These are phyloP conservation scores for Coenonympha glycerion DNA, from an alignment of 2,888 invertebrate genomes.

Conservation along the genomic window DNA sequence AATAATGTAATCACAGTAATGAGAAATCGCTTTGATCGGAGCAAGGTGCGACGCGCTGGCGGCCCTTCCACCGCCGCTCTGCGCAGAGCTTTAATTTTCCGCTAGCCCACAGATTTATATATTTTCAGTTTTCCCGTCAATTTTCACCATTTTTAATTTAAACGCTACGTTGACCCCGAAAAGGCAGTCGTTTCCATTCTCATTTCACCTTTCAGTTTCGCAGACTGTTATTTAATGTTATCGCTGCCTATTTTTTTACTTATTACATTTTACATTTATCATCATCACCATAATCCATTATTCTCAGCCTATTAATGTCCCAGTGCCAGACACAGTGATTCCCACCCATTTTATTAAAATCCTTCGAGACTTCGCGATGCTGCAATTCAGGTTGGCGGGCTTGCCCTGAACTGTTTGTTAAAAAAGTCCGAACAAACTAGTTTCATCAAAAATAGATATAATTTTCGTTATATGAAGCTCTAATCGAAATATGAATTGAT, in stretches of 20 bases:
- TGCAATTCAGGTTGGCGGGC: too few species aligned
- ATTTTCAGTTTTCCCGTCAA: constrained; percentile 65
- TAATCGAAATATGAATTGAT: too few species aligned
- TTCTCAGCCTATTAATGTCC: too few species aligned
- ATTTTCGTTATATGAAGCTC: too few species aligned
- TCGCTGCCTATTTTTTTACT: constrained; percentile 7
- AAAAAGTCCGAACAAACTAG: too few species aligned
- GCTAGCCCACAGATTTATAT: constrained; percentile 69
- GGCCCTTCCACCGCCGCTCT: constrained; percentile 43
- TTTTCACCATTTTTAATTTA: constrained; percentile 67
- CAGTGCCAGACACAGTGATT: too few species aligned
- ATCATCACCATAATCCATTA: too few species aligned
- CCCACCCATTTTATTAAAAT: too few species aligned
- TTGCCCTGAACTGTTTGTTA: too few species aligned
- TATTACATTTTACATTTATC: constrained; percentile 1
- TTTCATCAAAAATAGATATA: too few species aligned
- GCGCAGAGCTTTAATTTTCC: constrained; percentile 70
- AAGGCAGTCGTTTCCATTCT: constrained; percentile 50
- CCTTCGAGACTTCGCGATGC: too few species aligned
- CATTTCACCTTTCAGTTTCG: constrained; percentile 31
- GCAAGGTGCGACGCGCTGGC: constrained; percentile 27
- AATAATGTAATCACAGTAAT: constrained; percentile 26
- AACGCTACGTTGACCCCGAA: constrained; percentile 54
- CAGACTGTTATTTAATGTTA: constrained; percentile 30
- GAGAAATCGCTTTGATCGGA: constrained; percentile 33